Conservation (phyloP, 2,113 vertebrate species). For the mouse (Mus musculus) region GRCm39 chr6:99947001-99947500, state of each 20-base stretch:
- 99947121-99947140: too few relatives aligned
- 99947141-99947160: not conserved
- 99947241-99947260: not conserved
- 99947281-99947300: not conserved
- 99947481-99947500: not conserved
- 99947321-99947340: not conserved
- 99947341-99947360: not conserved
- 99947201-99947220: not conserved
- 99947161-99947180: not conserved
- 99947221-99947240: not conserved
- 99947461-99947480: too few relatives aligned
- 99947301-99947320: not conserved
- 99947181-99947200: not conserved
- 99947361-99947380: too few relatives aligned
- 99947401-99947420: not conserved
- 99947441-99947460: not conserved
- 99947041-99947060: too few relatives aligned
- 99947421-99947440: not conserved
- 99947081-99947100: too few relatives aligned
- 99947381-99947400: not conserved
- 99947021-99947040: too few relatives aligned
- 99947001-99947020: too few relatives aligned
- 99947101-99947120: too few relatives aligned
- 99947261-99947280: not conserved
- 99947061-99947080: too few relatives aligned